Base-by-base conservation (phyloP, 2,888 invertebrate genomes). In the Aporophyla nigra region DNA sequence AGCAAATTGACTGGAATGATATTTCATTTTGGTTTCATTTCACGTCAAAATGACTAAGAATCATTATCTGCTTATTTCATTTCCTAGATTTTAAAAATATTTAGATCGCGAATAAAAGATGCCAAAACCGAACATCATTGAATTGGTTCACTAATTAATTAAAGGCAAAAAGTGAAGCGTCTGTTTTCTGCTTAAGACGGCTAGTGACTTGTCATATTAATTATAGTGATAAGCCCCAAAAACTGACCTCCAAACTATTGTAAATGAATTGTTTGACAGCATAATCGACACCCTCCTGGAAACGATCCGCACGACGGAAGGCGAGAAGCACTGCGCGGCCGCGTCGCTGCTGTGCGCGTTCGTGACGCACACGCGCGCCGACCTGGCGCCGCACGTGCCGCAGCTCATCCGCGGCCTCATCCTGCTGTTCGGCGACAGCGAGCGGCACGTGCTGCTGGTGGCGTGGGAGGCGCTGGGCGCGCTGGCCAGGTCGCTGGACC, bases 391-490 rank as follows among this genome's bases (percentile, higher is more conserved):
- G 89, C 98, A 99, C 95, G 98, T 99, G 82, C 98, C 99, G 65
- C 98, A 99, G 94, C 97, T 99, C 74, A 96, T 99, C 83, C 97
- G 99, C 73, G 99, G 99, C 7, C 97, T 99, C 74, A 97, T 99
- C 76, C 97, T 98, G 91, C 93, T 99, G 81, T 98, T 99, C 93
- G 98, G 98, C 0, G 98, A 98, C 91, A 94, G 95, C 0, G 99
- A 99, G 91, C 97, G 97, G 71, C 98, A 98, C 86, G 98, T 95
- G 87, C 92, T 95, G 83, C 89, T 98, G 87, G 98, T 98, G 95
- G 98, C 98, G 51, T 99, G 99, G 98, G 99, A 99, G 92, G 99
- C 99, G 67, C 97, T 99, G 46, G 83, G 91, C 97, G 98, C 99
- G 19, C 98, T 99, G 82, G 98, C 98, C 9, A 98, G 98, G 97